Evolutionary conservation across 2,113 vertebrate genomes (phyloP), one percentile per base, ranked within the genome.

Genomic region (Chionis minor): DNA sequence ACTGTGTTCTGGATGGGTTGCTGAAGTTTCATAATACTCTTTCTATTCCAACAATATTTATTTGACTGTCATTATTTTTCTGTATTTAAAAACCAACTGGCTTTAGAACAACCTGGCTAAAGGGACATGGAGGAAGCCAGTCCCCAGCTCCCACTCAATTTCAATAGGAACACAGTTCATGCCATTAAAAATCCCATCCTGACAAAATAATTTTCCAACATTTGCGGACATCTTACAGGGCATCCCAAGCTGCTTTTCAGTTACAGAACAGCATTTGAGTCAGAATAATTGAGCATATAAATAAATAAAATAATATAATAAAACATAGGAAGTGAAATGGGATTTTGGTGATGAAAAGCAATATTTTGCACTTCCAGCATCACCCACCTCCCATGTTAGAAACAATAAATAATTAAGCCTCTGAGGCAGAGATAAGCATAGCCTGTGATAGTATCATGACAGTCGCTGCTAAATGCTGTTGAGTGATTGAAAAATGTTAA

Each of bases 291-390:
- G 95, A 94, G 73, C 92, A 81, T 97, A 97, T 97, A 97, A 97
- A 96, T 96, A 96, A 97, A 97, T 96, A 97, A 96, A 96, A 97
- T 96, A 96, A 96, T 95, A 97, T 95, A 97, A 97, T 96, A 96
- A 96, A 97, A 94, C 92, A 95, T 27, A 86, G 77, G 65, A 88
- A 94, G 92, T 81, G 80, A 96, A 95, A 96, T 96, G 93, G 87
- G 89, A 82, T 94, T 95, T 97, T 95, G 94, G 94, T 94, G 95
- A 96, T 97, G 95, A 96, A 97, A 97, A 94, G 95, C 96, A 92
- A 28, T 96, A 96, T 95, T 97, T 97, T 96, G 94, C 91, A 95
- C 67, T 96, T 90, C 74, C 84, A 97, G 87, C 91, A 91, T 95
- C 89, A 78, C 94, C 94, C 71, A 92, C 87, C 84, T 94, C 89